Base-by-base conservation (phyloP, 1,140 invertebrate species). In the Sitophilus oryzae region DNA sequence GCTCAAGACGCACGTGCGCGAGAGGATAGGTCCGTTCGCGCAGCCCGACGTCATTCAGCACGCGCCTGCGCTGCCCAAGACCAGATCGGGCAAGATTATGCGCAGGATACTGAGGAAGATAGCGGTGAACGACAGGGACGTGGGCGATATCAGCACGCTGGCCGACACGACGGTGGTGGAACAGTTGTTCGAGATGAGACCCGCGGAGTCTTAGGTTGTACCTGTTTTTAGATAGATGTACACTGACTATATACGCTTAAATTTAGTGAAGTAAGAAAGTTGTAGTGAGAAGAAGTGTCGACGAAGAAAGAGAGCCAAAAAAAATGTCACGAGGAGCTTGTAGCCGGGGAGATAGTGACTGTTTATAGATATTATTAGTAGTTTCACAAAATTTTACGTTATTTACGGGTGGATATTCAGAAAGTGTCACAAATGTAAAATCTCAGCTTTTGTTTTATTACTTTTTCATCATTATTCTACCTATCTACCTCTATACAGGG, bases 31-130 rank as follows among this genome's bases (percentile, higher is more conserved):
- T 9, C 88, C 95, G 1, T 97, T 99, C 74, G 96, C 96, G 2
- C 83, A 89, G 67, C 96, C 96, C 0, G 96, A 99, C 66, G 82
- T 89, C 3, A 86, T 99, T 37, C 95, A 98, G 64, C 81, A 89
- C 66, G 93, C 93, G 1, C 90, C 92, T 3, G 86, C 83, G 1
- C 75, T 99, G 44, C 96, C 96, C 0, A 99, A 99, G 74, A 98
- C 96, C 0, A 80, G 96, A 34, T 98, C 94, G 1, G 96, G 96
- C 2, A 99, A 99, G 75, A 98, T 98, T 38, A 98, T 98, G 92
- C 81, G 96, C 37, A 77, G 96, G 59, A 86, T 98, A 44, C 73
- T 98, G 21, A 78, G 94, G 42, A 97, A 98, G 77, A 86, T 98
- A 9, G 95, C 96, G 0, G 74, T 87, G 0, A 89, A 89, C 36